These are phyloP conservation scores for Pachymerium ferrugineum DNA, from an alignment of 2,888 invertebrate genomes.

Conservation along the genomic window DNA sequence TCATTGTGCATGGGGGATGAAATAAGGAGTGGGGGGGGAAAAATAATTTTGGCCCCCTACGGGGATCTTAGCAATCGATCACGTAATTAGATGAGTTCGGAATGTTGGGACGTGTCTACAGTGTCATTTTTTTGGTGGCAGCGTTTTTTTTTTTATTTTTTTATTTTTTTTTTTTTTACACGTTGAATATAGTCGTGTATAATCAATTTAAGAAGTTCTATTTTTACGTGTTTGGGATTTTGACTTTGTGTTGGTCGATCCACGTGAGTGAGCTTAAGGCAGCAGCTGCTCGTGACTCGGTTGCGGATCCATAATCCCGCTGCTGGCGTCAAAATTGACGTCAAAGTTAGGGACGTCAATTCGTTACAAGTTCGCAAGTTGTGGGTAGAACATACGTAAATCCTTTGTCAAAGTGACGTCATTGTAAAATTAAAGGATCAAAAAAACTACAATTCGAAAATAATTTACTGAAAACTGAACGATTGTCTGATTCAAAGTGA, in stretches of 20 bases:
- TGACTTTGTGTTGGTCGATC: not conserved
- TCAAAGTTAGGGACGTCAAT: not conserved
- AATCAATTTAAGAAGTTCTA: not conserved
- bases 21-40: not conserved
- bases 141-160: too few species aligned
- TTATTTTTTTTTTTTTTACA: too few species aligned
- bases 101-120: too few species aligned
- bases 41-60: too few species aligned
- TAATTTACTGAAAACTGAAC: too few species aligned
- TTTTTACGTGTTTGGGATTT: not conserved
- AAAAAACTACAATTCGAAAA: too few species aligned
- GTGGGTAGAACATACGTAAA: too few species aligned
- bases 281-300: not conserved
- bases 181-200: too few species aligned
- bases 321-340: not conserved
- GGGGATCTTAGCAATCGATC: too few species aligned
- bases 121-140: too few species aligned
- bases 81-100: not conserved
- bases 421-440: too few species aligned
- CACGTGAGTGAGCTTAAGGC: not conserved
- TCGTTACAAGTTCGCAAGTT: not conserved
- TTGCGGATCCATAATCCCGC: constrained; percentile 6
- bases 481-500: too few species aligned
- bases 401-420: not conserved
- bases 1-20: constrained; percentile 4